Evolutionary conservation across 2,113 vertebrate species (phyloP).

Genomic region (Climacteris rufus): DNA sequence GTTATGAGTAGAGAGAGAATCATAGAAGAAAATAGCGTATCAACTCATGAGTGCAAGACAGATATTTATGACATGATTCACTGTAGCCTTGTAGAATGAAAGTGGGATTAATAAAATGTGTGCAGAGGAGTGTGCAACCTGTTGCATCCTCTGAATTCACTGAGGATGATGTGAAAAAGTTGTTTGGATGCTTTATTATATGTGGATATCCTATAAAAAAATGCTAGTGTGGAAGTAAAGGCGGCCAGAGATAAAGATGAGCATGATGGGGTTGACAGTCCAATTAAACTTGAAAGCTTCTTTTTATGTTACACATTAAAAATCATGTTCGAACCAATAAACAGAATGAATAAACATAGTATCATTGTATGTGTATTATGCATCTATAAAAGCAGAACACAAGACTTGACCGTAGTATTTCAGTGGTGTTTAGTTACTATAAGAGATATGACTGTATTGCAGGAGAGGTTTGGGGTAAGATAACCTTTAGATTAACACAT

Average conservation of each 20-base stretch:
- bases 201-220: slow-evolving; percentile 58
- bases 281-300: slow-evolving; percentile 62
- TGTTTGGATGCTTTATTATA: slow-evolving; percentile 72
- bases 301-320: slow-evolving; percentile 62
- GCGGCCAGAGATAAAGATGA: slow-evolving; percentile 34
- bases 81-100: slow-evolving; percentile 53
- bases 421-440: neutral
- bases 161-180: slow-evolving; percentile 64
- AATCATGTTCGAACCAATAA: slow-evolving; percentile 22
- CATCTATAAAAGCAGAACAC: neutral
- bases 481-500: neutral
- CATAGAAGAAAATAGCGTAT: slow-evolving; percentile 44
- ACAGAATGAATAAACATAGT: slow-evolving; percentile 40
- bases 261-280: neutral
- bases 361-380: neutral
- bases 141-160: slow-evolving; percentile 66
- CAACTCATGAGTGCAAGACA: slow-evolving; percentile 19
- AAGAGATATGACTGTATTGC: neutral
- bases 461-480: neutral
- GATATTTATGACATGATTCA: slow-evolving; percentile 33
- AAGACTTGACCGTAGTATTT: neutral
- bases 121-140: slow-evolving; percentile 56
- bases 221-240: slow-evolving; percentile 11
- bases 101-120: slow-evolving; percentile 41
- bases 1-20: neutral